A percentile compares a stretch with the other conserved stretches of the same genome.
Conservation (phyloP, 2,797 vertebrate genomes). For the Schizopygopsis pylzovi region DNA sequence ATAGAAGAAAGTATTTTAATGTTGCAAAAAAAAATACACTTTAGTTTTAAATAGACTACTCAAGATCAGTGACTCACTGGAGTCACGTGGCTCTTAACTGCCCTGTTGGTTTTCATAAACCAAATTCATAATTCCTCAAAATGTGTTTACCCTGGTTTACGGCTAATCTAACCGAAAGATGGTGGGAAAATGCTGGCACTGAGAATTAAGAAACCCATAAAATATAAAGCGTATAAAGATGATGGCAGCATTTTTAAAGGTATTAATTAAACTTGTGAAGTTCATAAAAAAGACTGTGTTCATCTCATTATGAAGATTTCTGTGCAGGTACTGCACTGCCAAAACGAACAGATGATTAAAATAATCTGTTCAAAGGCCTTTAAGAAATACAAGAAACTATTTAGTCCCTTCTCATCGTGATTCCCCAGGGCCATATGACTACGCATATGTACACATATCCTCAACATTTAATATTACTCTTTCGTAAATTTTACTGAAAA, state of each 20-base stretch:
- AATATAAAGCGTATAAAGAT: neutral
- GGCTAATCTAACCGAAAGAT: neutral
- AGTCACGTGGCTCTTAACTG: neutral
- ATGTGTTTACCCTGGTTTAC: neutral
- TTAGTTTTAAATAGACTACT: neutral
- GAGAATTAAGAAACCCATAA: neutral
- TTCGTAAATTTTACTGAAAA: neutral
- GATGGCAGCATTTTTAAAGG: neutral
- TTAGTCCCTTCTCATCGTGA: neutral
- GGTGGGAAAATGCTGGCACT: neutral
- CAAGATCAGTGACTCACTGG: neutral
- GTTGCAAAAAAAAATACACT: neutral
- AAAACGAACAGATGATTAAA: slow-evolving; percentile 16
- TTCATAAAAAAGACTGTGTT: neutral
- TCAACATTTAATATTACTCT: neutral
- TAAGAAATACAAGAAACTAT: neutral
- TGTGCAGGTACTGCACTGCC: slow-evolving; percentile 1
- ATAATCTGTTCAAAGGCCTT: neutral
- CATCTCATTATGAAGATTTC: neutral
- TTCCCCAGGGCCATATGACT: neutral
- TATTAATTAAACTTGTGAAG: slow-evolving; percentile 6
- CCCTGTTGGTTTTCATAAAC: neutral
- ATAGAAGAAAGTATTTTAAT: neutral
- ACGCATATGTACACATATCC: neutral
- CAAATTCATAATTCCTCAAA: neutral